Base-by-base conservation (phyloP, 2,797 vertebrate genomes). In the Neosilurus hyrtlii region DNA sequence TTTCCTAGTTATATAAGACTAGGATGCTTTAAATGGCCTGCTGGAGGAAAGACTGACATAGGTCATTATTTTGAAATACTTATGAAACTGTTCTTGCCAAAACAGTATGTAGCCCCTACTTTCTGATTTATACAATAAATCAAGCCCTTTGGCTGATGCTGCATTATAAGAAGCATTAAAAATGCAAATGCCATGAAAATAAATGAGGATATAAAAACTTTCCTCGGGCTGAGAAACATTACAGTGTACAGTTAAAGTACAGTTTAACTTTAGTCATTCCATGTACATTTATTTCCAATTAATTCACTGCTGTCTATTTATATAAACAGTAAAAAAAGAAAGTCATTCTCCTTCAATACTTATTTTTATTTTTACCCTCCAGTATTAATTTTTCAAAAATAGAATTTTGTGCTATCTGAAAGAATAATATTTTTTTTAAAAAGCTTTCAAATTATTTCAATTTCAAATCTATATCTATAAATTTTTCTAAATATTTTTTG, bases 51-150 rank as follows among this genome's bases (percentile, higher is more conserved):
- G 12, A 10, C 49, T 72, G 54, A 74, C 52, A 74, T 18, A 16
- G 72, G 18, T 75, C 12, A 62, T 62, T 49, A 54, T 62, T 70
- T 20, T 81, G 43, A 80, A n/a, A 35, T 12, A 15, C 18, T 72
- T 54, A 56, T 37, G 35, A 74, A 57, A 63, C 61, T 57, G n/a
- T 26, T 26, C 22, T 9, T 43, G 30, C 30, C 0, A 4, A 62
- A 59, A 11, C 18, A 73, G 15, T 3, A 37, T 10, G 61, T 35
- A 10, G 78, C 24, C 0, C 11, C 15, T 51, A 56, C 49, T 80
- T 63, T 80, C 49, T 35, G 66, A 63, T 9, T 30, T 22, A 11
- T 54, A n/a, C 26, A 52, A 24, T 26, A 18, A 35, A 3, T 68
- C n/a, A 57, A 37, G 62, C 15, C n/a, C 10, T 59, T 59, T 59